Conservation (phyloP, 2,797 vertebrate species). For the Cetoscarus ocellatus region DNA sequence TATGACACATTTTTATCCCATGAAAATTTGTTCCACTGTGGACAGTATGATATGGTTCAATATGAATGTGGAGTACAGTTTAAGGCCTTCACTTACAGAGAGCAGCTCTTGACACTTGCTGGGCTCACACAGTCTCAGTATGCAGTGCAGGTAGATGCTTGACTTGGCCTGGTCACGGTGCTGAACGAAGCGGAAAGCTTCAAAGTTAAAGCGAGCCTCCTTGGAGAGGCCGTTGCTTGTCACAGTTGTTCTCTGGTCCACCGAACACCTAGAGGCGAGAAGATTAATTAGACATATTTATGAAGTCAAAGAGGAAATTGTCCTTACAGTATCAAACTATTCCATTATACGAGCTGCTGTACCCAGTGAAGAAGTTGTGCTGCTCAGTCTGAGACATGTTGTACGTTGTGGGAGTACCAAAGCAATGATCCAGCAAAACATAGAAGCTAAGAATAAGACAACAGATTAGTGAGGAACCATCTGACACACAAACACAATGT, state of each 20-base stretch:
- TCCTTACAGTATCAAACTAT: background rate
- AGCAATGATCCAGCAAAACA: slow-evolving; percentile 85
- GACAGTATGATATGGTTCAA: too few relatives aligned
- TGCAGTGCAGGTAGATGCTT: slow-evolving; percentile 85
- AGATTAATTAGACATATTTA: background rate
- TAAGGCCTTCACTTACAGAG: slow-evolving; percentile 63
- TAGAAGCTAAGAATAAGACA: slow-evolving; percentile 78
- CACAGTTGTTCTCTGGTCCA: slow-evolving; percentile 59
- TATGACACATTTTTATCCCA: too few relatives aligned
- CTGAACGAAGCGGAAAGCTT: slow-evolving; percentile 86
- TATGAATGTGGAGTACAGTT: too few relatives aligned
- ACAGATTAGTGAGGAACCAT: slow-evolving; percentile 1
- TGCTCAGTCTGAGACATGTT: slow-evolving; percentile 58
- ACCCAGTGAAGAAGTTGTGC: slow-evolving; percentile 84
- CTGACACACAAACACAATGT: slow-evolving; percentile 1
- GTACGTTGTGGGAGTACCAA: slow-evolving; percentile 80
- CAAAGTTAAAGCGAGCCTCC: slow-evolving; percentile 79
- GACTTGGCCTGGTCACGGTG: slow-evolving; percentile 78
- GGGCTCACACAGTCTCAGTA: slow-evolving; percentile 85
- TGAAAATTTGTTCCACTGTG: too few relatives aligned
- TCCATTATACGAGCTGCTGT: background rate
- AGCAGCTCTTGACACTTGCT: slow-evolving; percentile 76
- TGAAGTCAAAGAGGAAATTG: background rate
- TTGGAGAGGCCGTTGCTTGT: slow-evolving; percentile 75
- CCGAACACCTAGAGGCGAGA: slow-evolving; percentile 66